phyloP scores from a whole-genome alignment of 2,113 vertebrate species.

The Dipodomys spectabilis region DNA sequence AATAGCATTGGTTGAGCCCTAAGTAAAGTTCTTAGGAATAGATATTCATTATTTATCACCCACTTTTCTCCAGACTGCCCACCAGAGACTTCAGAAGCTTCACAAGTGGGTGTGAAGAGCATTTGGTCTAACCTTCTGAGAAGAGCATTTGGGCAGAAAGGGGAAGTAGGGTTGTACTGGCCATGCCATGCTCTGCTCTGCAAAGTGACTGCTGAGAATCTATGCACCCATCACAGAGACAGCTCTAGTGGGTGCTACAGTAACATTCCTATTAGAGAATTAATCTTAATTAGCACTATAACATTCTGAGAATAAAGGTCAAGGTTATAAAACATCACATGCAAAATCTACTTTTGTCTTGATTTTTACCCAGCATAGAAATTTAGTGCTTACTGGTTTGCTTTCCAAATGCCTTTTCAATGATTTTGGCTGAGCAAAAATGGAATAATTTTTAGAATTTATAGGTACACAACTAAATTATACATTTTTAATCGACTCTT shows the following conservation, averaged over 20 bases:
- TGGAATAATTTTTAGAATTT: conserved; percentile 34
- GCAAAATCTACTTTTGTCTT: neutral
- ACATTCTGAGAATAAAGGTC: neutral
- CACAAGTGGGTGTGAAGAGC: neutral
- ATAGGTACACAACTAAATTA: neutral
- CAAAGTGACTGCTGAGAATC: neutral
- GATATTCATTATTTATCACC: conserved; percentile 63
- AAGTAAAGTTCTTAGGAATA: conserved; percentile 59
- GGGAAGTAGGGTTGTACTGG: neutral
- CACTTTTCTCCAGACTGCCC: conserved; percentile 19
- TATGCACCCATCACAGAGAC: neutral
- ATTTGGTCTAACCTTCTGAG: neutral
- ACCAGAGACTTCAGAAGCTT: conserved; percentile 44
- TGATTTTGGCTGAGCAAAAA: neutral
- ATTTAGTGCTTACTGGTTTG: neutral
- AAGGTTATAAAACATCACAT: neutral
- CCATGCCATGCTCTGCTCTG: neutral
- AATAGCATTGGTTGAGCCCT: conserved; percentile 61
- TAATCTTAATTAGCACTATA: neutral
- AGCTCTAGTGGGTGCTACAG: neutral
- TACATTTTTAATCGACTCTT: conserved; percentile 58
- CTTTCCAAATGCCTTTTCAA: conserved; percentile 45
- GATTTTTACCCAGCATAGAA: neutral
- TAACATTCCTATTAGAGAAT: too few relatives aligned
- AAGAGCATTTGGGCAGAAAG: neutral